Percentiles rank a stretch among this genome's conserved stretches.
Conservation (phyloP, 2,888 invertebrate genomes). For the Spodoptera littoralis region DNA sequence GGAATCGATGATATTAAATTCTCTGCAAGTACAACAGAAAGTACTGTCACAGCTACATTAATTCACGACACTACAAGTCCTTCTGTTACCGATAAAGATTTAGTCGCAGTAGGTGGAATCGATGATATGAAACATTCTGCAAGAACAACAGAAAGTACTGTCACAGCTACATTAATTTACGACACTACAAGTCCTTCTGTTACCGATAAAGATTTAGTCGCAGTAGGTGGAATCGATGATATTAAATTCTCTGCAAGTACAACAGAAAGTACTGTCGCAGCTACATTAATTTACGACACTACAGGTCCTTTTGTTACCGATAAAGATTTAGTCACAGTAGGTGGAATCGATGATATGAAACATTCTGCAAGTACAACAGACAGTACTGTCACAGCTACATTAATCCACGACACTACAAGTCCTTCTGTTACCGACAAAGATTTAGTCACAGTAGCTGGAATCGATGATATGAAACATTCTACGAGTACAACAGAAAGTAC, state of each 20-base stretch:
- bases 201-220: background rate
- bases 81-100: conserved; percentile 1
- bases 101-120: no score
- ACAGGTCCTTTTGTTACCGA: background rate
- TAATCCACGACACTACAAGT: conserved; percentile 12
- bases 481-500: no score
- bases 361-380: conserved; percentile 4
- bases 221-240: no score
- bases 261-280: no score
- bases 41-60: conserved; percentile 4
- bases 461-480: no score
- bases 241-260: no score
- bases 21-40: conserved; percentile 4
- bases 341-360: conserved; percentile 1
- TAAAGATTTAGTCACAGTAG: conserved; percentile 2
- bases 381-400: conserved; percentile 4
- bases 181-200: no score
- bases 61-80: conserved; percentile 10
- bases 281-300: no score
- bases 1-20: background rate
- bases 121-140: no score
- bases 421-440: conserved; percentile 4
- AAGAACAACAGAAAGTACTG: no score
- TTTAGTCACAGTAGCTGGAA: no score
- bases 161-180: no score